A percentile compares a stretch with the other conserved stretches of the same genome.
These are phyloP conservation scores for Hermaeophaga mercurialis DNA, from an alignment of 2,888 invertebrate species.

Conservation along the genomic window DNA sequence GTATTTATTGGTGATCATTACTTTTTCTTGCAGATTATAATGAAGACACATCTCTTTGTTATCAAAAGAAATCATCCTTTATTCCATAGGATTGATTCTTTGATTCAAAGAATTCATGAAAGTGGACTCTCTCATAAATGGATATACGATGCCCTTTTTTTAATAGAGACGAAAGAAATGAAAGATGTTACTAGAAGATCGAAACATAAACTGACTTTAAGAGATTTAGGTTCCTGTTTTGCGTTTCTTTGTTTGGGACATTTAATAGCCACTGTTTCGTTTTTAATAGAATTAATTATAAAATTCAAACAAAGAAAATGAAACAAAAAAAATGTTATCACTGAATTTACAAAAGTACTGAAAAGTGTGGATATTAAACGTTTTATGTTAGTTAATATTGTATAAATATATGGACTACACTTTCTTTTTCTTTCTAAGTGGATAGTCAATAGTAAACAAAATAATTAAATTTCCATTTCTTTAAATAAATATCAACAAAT, in stretches of 20 bases:
- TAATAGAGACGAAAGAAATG: background rate
- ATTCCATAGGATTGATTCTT: background rate
- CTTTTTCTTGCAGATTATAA: too few species aligned
- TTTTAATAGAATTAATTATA: background rate
- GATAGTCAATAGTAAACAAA: too few species aligned
- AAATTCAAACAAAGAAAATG: too few species aligned
- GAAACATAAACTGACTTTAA: background rate
- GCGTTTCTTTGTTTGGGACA: background rate
- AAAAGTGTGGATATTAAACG: too few species aligned
- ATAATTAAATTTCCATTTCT: too few species aligned
- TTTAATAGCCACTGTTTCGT: background rate
- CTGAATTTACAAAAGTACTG: too few species aligned
- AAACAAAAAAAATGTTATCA: too few species aligned
- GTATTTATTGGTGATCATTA: too few species aligned
- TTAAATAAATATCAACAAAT: too few species aligned
- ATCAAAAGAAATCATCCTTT: background rate
- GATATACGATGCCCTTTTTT: background rate
- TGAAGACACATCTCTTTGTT: background rate
- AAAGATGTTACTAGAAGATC: background rate
- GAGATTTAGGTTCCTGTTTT: background rate
- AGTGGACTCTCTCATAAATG: background rate
- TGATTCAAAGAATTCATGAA: background rate
- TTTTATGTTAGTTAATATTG: too few species aligned
- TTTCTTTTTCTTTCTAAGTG: too few species aligned
- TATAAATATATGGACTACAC: too few species aligned